A percentile compares a stretch with the other conserved stretches of the same genome.
phyloP scores from a whole-genome alignment of 2,113 vertebrate species.

The Cottus gobio region DNA sequence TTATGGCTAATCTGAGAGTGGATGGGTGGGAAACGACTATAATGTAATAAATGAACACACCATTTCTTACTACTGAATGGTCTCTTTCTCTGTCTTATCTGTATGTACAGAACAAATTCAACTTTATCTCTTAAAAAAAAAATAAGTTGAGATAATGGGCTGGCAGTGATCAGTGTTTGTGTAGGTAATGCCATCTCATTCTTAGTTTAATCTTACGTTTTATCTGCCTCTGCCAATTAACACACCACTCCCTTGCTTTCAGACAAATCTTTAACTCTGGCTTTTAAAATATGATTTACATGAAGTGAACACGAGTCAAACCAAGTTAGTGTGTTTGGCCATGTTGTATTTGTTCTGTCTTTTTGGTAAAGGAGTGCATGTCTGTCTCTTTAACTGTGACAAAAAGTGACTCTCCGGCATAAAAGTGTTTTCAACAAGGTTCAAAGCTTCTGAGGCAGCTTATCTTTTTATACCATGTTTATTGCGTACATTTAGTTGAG shows the following conservation, averaged over 20 bases:
- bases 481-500: neutral
- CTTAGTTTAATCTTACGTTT: conserved; percentile 27
- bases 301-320: conserved; percentile 27
- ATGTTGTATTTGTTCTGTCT: neutral
- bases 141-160: conserved; percentile 4
- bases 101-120: neutral
- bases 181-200: neutral
- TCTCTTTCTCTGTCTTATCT: conserved; percentile 7
- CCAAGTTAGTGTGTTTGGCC: conserved; percentile 31
- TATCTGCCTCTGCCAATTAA: conserved; percentile 35
- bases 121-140: neutral
- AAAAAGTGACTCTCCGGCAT: neutral
- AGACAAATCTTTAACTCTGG: neutral
- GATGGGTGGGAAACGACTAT: neutral
- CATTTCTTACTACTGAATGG: neutral
- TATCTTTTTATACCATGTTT: neutral
- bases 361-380: neutral
- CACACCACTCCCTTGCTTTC: conserved; percentile 53
- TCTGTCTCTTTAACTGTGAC: neutral
- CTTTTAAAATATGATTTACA: conserved; percentile 36
- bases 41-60: neutral
- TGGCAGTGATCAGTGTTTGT: neutral
- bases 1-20: neutral
- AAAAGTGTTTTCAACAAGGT: neutral
- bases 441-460: neutral